Evolutionary conservation across 2,888 invertebrate genomes (phyloP).

Genomic region (Eupithecia tripunctaria): DNA sequence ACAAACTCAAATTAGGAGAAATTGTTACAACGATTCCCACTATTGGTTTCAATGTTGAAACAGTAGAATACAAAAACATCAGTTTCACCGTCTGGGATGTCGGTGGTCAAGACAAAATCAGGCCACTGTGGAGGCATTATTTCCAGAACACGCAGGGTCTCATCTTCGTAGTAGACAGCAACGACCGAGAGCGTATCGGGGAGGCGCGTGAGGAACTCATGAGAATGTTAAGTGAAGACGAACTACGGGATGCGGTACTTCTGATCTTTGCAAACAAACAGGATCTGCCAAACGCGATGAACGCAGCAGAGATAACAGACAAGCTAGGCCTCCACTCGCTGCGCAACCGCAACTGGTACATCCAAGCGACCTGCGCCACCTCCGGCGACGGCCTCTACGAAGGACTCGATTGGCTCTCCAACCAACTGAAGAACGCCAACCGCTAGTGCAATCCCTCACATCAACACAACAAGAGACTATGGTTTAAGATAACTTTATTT

Average conservation of each 20-base stretch:
- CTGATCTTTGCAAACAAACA: slow-evolving; percentile 99
- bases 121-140: slow-evolving; percentile 98
- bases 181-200: slow-evolving; percentile 99
- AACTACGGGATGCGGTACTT: slow-evolving; percentile 99
- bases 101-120: slow-evolving; percentile 98
- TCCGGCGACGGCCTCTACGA: slow-evolving; percentile 99
- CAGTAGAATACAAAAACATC: too few species aligned
- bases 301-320: slow-evolving; percentile 99
- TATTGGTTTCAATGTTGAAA: too few species aligned
- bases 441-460: slow-evolving; percentile 87
- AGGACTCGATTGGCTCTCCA: slow-evolving; percentile 99
- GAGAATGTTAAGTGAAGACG: slow-evolving; percentile 99
- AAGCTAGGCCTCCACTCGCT: slow-evolving; percentile 99
- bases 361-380: slow-evolving; percentile 99
- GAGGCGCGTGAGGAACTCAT: slow-evolving; percentile 99
- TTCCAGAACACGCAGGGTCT: slow-evolving; percentile 99
- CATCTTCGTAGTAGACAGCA: slow-evolving; percentile 99
- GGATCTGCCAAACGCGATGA: slow-evolving; percentile 99
- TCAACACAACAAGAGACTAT: slow-evolving; percentile 83
- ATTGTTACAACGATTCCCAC: too few species aligned
- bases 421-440: slow-evolving; percentile 99
- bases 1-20: too few species aligned
- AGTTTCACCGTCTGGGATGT: slow-evolving; percentile 99
- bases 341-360: slow-evolving; percentile 99
- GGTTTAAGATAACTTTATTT: slow-evolving; percentile 85